A percentile compares a stretch with the other conserved stretches of the same genome.
Evolutionary conservation across 2,113 vertebrate species (phyloP).

Genomic region (Brachyistius frenatus): DNA sequence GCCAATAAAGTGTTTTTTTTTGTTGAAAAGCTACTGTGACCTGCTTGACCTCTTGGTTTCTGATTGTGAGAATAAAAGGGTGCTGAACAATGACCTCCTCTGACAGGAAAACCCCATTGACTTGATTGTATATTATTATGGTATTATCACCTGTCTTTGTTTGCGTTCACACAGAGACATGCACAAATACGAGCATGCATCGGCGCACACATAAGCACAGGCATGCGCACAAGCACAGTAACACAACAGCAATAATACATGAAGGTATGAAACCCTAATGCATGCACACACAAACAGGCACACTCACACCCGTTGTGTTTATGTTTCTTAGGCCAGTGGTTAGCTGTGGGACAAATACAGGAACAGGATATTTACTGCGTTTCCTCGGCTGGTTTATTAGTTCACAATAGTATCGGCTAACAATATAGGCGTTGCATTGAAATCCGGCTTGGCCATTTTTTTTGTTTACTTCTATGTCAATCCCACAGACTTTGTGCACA

Average conservation of each 20-base stretch:
- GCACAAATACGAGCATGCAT: slow-evolving; percentile 37
- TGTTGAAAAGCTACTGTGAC: slow-evolving; percentile 29
- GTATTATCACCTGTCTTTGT: slow-evolving; percentile 68
- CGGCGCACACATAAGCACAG: slow-evolving; percentile 15
- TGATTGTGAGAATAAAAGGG: slow-evolving; percentile 70
- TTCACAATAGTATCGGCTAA: slow-evolving; percentile 67
- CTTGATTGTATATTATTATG: slow-evolving; percentile 69
- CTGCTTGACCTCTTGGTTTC: slow-evolving; percentile 41
- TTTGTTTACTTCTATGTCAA: slow-evolving; percentile 50
- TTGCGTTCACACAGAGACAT: slow-evolving; percentile 71
- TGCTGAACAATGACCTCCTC: slow-evolving; percentile 67
- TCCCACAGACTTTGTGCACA: slow-evolving; percentile 20
- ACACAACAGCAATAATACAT: slow-evolving; percentile 29
- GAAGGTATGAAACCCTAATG: slow-evolving; percentile 29
- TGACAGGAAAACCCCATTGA: slow-evolving; percentile 70
- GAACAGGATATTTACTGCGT: slow-evolving; percentile 80
- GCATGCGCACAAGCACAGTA: slow-evolving; percentile 36
- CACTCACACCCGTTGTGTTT: slow-evolving; percentile 44
- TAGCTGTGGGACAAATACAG: slow-evolving; percentile 74
- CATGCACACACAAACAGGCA: slow-evolving; percentile 14
- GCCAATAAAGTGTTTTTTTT: slow-evolving; percentile 21
- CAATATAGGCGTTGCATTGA: slow-evolving; percentile 39
- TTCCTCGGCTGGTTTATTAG: slow-evolving; percentile 68
- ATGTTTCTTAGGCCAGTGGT: slow-evolving; percentile 47
- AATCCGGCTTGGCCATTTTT: slow-evolving; percentile 22